Evolutionary conservation across 2,888 invertebrate species (phyloP).

Genomic region (Harmothoe impar): DNA sequence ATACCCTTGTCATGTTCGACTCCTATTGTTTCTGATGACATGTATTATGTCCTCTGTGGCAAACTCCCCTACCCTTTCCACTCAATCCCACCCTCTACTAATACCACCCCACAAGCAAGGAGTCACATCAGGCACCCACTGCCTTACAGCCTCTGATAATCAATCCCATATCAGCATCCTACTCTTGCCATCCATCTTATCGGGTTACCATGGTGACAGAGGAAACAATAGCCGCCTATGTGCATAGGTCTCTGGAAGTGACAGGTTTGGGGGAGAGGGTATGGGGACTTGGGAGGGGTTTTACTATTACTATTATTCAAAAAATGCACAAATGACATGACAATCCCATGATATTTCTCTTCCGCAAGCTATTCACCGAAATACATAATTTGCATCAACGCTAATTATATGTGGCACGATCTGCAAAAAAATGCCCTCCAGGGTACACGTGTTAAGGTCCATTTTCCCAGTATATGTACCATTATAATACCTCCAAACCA

Average conservation of each 20-base stretch:
- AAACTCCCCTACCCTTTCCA: background rate
- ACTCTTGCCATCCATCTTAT: background rate
- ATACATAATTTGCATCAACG: too few species aligned
- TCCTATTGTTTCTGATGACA: too few species aligned
- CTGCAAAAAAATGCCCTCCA: too few species aligned
- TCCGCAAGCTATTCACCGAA: too few species aligned
- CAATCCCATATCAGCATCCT: background rate
- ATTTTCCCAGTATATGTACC: too few species aligned
- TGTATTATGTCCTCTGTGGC: background rate
- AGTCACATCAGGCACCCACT: background rate
- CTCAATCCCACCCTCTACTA: background rate
- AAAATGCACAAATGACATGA: too few species aligned
- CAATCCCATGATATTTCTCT: too few species aligned
- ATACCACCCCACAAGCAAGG: background rate
- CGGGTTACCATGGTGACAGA: slow-evolving; percentile 43
- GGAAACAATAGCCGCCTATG: slow-evolving; percentile 32
- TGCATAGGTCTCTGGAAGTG: background rate
- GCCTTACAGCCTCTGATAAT: background rate
- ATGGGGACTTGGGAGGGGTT: background rate
- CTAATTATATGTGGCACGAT: too few species aligned
- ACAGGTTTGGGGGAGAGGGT: background rate
- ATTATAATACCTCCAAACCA: too few species aligned
- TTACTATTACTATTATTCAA: background rate
- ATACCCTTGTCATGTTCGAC: background rate
- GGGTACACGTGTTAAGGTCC: too few species aligned